phyloP scores from a whole-genome alignment of 2,888 invertebrate genomes.

The Sarcophaga carnaria region DNA sequence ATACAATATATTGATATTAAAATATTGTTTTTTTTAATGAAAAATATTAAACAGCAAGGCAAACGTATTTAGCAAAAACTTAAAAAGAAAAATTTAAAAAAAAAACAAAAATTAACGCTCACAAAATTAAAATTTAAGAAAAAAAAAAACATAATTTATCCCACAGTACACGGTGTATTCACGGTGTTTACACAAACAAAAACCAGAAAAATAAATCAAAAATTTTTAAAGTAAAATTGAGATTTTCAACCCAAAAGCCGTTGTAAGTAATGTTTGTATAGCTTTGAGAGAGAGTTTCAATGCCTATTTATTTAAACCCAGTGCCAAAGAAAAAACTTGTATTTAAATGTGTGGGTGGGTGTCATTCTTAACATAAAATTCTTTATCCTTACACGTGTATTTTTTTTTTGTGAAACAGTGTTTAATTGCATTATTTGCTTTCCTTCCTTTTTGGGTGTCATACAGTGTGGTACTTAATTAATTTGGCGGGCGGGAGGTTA shows the following conservation, averaged over 20 bases:
- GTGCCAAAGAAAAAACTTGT: constrained; percentile 43
- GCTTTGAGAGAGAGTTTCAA: neutral
- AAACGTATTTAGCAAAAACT: constrained; percentile 64
- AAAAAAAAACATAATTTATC: neutral
- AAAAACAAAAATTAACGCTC: neutral
- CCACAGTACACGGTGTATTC: constrained; percentile 26
- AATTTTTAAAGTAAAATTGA: neutral
- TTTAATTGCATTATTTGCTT: constrained; percentile 7
- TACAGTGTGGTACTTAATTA: neutral
- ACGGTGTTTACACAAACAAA: constrained; percentile 19
- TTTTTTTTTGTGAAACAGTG: constrained; percentile 15
- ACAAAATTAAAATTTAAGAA: neutral
- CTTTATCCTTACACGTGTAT: neutral
- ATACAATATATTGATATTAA: constrained; percentile 9
- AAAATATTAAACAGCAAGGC: constrained; percentile 61
- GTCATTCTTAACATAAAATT: constrained; percentile 10
- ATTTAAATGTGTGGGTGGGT: constrained; percentile 20
- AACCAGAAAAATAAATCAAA: neutral
- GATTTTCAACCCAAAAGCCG: neutral
- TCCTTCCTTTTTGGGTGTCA: neutral
- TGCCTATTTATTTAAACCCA: constrained; percentile 5
- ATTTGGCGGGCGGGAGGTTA: too few relatives aligned
- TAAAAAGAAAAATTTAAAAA: constrained; percentile 10
- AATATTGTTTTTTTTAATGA: neutral
- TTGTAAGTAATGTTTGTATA: neutral